Evolutionary conservation across 1,140 invertebrate species (phyloP).

Genomic region (Lepidostoma basale): DNA sequence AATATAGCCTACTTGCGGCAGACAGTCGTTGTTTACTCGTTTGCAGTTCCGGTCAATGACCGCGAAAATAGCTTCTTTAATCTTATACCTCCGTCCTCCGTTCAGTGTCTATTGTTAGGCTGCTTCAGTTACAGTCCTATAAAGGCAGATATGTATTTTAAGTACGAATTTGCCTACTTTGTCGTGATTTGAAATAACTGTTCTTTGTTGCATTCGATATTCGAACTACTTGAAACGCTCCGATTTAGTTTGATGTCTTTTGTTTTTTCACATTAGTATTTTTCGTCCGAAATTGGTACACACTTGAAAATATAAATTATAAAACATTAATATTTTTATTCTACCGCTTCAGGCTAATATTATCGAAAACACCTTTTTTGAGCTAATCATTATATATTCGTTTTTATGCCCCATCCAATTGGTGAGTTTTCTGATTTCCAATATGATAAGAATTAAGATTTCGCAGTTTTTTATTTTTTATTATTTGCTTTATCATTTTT

Average conservation of each 20-base stretch:
- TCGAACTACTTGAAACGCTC: conserved; percentile 16
- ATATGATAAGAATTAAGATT: background rate
- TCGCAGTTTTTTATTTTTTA: background rate
- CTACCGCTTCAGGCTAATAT: background rate
- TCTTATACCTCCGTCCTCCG: conserved; percentile 53
- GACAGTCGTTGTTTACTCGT: conserved; percentile 56
- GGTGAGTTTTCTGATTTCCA: background rate
- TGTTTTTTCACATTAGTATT: conserved; percentile 31
- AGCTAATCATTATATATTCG: background rate
- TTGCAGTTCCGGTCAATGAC: conserved; percentile 63
- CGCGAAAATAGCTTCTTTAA: conserved; percentile 52
- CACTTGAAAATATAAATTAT: conserved; percentile 10
- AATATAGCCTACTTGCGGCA: conserved; percentile 28
- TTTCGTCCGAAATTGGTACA: conserved; percentile 9
- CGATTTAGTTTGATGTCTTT: conserved; percentile 21
- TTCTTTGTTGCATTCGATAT: conserved; percentile 32
- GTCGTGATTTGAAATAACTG: conserved; percentile 4
- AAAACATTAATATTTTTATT: conserved; percentile 23
- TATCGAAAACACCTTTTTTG: background rate
- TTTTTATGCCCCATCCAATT: conserved; percentile 23
- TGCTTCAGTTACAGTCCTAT: conserved; percentile 25
- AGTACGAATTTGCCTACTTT: conserved; percentile 23
- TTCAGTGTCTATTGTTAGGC: conserved; percentile 51
- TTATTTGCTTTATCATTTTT: background rate
- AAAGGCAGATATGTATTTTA: conserved; percentile 22